Conservation (phyloP, 2,888 invertebrate species). For the Sialis lutaria region DNA sequence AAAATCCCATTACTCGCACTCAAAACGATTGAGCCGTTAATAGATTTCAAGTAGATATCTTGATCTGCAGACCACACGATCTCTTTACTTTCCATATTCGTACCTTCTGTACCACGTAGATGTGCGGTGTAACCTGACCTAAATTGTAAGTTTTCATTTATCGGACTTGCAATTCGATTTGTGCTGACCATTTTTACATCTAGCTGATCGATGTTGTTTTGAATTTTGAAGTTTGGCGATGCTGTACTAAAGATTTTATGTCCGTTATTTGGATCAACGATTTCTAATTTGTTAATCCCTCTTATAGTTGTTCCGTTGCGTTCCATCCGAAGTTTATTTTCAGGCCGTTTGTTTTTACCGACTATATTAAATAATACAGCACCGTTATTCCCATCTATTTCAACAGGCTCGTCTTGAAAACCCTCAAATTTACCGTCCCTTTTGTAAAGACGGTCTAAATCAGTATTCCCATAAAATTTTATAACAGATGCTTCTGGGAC, state of each 20-base stretch:
- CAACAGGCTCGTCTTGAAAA: slow-evolving; percentile 33
- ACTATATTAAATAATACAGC: slow-evolving; percentile 20
- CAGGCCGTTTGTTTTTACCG: slow-evolving; percentile 21
- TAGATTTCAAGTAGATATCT: slow-evolving; percentile 56
- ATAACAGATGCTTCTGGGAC: slow-evolving; percentile 53
- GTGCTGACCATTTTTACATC: slow-evolving; percentile 49
- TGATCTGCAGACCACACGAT: slow-evolving; percentile 62
- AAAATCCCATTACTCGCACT: slow-evolving; percentile 52
- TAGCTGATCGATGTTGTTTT: slow-evolving; percentile 45
- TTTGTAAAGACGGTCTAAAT: slow-evolving; percentile 62
- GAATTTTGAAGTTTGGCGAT: slow-evolving; percentile 51
- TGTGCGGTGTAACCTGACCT: slow-evolving; percentile 50
- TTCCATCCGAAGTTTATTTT: slow-evolving; percentile 35
- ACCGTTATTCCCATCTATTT: slow-evolving; percentile 26
- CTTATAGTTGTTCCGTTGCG: slow-evolving; percentile 50
- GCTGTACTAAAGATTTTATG: slow-evolving; percentile 57
- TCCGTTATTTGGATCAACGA: slow-evolving; percentile 43
- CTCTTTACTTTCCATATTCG: slow-evolving; percentile 50
- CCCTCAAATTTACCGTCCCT: slow-evolving; percentile 47
- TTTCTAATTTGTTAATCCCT: slow-evolving; percentile 47
- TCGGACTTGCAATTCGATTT: slow-evolving; percentile 55
- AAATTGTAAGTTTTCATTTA: slow-evolving; percentile 45
- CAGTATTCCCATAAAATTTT: slow-evolving; percentile 62
- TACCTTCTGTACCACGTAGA: slow-evolving; percentile 66
- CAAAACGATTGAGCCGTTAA: slow-evolving; percentile 55